phyloP scores from a whole-genome alignment of 1,140 invertebrate genomes.

The Drosophila auraria region DNA sequence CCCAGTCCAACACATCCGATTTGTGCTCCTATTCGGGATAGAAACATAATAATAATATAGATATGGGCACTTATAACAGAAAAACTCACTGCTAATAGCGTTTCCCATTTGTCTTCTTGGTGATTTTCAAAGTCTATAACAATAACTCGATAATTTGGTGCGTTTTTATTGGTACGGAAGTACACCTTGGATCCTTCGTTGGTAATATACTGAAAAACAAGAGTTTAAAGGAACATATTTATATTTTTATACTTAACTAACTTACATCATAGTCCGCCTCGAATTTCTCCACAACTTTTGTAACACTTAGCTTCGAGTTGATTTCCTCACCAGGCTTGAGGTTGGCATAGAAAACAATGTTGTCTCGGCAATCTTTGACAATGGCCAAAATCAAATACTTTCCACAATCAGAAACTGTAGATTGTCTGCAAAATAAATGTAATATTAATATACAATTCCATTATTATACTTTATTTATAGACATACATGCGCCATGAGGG shows the following conservation, averaged over 20 bases:
- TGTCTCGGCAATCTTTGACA: conserved; percentile 94
- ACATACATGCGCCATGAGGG: conserved; percentile 96
- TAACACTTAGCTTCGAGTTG: conserved; percentile 88
- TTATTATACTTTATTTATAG: not conserved
- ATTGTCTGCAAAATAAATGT: conserved; percentile 66
- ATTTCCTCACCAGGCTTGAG: conserved; percentile 89
- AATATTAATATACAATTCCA: not conserved
- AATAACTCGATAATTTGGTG: conserved; percentile 95
- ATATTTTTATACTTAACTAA: conserved; percentile 8
- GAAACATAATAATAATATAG: not conserved
- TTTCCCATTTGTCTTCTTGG: conserved; percentile 92
- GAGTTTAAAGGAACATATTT: conserved; percentile 29
- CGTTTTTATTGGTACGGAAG: conserved; percentile 97
- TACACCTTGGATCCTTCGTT: conserved; percentile 94
- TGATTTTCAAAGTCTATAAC: conserved; percentile 94
- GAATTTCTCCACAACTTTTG: conserved; percentile 93
- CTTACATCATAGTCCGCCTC: conserved; percentile 97
- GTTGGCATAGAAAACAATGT: conserved; percentile 93
- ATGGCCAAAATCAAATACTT: conserved; percentile 93
- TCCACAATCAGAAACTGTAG: conserved; percentile 95
- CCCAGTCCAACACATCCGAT: conserved; percentile 96
- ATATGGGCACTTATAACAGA: fast-evolving
- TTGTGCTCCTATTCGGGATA: conserved; percentile 89
- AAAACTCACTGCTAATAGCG: conserved; percentile 88
- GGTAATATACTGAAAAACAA: conserved; percentile 92